Evolutionary conservation across 1,140 invertebrate genomes (phyloP), one percentile per base, ranked within the genome.

Genomic region (Drosophila mauritiana): DNA sequence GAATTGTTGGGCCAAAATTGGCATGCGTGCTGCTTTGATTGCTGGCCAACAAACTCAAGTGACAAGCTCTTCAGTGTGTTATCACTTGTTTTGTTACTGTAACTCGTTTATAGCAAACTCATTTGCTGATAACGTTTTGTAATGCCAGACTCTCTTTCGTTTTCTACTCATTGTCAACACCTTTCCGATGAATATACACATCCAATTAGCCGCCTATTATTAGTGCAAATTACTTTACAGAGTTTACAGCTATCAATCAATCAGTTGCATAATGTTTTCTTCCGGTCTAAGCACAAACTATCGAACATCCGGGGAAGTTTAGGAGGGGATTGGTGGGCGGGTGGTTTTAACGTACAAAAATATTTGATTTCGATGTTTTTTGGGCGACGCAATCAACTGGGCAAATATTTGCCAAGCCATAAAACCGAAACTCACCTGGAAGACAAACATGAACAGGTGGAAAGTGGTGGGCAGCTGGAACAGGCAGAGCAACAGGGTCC

Each of bases 401-500:
- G 40, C 63, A 83, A 88, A 88, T 88, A 89, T 84, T 89, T 90
- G 53, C 31, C 45, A 56, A 67, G 80, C 55, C 56, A 76, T 67
- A 82, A 75, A 69, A 56, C 40, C 53, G 45, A 68, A 80, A 82
- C 84, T 91, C 54, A 92, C 92, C 88, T 92, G 91, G 81, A 92
- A 92, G 20, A 91, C 86, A 82, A 91, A 89, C 54, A 88, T 77
- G 64, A 92, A 92, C 62, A 92, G 82, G 67, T 92, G 92, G 53
- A 92, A 89, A 36, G 92, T 92, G 22, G 79, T 84, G 40, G 92
- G 90, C 56, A 92, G 37, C 51, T 91, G 88, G 59, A 96, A 95
- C 8, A 96, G 76, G 2, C 95, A 95, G 17, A 96, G 92, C 1
- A 96, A 92, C 64, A 96, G 94, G 4, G 95, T 96, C 80, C 96